phyloP scores from a whole-genome alignment of 2,797 vertebrate species.

The Gephyroberyx darwinii region DNA sequence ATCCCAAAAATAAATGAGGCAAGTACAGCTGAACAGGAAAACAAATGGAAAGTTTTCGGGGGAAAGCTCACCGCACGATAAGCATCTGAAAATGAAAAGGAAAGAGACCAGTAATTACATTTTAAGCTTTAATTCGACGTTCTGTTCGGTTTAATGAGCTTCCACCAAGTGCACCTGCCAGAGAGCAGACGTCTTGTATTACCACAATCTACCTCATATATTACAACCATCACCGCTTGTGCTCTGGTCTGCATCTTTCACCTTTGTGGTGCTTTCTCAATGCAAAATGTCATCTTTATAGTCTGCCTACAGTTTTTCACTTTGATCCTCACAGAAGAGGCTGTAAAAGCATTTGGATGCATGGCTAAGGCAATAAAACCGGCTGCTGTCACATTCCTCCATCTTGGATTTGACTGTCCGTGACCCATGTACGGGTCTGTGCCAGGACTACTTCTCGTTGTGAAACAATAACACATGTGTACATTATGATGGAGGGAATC shows the following conservation, averaged over 20 bases:
- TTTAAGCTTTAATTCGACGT: constrained; percentile 57
- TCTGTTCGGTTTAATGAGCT: constrained; percentile 46
- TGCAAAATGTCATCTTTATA: no score
- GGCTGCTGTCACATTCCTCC: constrained; percentile 47
- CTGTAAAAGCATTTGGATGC: constrained; percentile 31
- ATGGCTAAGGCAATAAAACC: constrained; percentile 36
- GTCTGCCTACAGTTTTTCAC: no score
- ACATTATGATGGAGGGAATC: constrained; percentile 42
- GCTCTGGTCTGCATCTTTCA: constrained; percentile 37
- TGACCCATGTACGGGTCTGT: constrained; percentile 32
- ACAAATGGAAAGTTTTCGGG: constrained; percentile 48
- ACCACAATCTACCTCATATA: constrained; percentile 20
- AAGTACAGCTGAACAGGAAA: constrained; percentile 35
- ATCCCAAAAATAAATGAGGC: constrained; percentile 60
- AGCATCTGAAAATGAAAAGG: constrained; percentile 53
- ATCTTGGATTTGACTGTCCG: constrained; percentile 46
- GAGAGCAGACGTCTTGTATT: constrained; percentile 20
- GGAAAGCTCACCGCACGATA: constrained; percentile 41
- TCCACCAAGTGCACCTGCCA: constrained; percentile 37
- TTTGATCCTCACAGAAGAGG: not conserved
- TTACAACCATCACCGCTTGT: constrained; percentile 11
- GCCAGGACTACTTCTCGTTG: constrained; percentile 31
- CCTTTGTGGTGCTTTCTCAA: constrained; percentile 4
- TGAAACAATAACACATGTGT: constrained; percentile 43
- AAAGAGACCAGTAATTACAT: constrained; percentile 61